A percentile compares a stretch with the other conserved stretches of the same genome.
Conservation (phyloP, 2,113 vertebrate genomes). For the Catagonus wagneri region DNA sequence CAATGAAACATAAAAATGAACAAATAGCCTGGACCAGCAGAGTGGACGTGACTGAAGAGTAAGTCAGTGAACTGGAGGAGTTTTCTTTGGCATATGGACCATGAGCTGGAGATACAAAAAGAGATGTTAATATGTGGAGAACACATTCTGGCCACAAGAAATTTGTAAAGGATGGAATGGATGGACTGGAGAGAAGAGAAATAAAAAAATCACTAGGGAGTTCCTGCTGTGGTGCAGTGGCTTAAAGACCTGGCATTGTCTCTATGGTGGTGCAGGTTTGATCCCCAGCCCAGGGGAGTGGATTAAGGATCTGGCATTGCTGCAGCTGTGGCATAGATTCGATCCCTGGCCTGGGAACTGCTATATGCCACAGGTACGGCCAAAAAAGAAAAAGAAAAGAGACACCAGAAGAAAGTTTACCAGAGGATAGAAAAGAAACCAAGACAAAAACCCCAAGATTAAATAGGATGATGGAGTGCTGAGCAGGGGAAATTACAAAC, state of each 20-base stretch:
- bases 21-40: not conserved
- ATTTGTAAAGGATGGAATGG: not conserved
- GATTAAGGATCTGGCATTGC: too few relatives aligned
- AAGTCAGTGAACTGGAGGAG: not conserved
- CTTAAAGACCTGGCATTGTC: too few relatives aligned
- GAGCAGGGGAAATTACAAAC: not conserved
- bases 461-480: not conserved
- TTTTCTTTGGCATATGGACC: not conserved
- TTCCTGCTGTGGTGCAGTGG: too few relatives aligned
- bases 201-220: not conserved
- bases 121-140: not conserved
- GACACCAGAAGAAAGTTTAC: not conserved
- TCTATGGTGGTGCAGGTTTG: too few relatives aligned
- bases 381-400: not conserved
- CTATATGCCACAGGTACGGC: too few relatives aligned
- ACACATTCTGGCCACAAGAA: not conserved
- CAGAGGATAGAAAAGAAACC: not conserved
- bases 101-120: not conserved
- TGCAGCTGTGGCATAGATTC: too few relatives aligned
- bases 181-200: not conserved
- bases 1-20: not conserved
- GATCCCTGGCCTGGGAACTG: too few relatives aligned
- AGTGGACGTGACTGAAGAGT: not conserved
- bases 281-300: too few relatives aligned
- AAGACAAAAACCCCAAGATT: not conserved